These are phyloP conservation scores for Morone chrysops DNA, from an alignment of 2,113 vertebrate genomes.

Conservation along the genomic window DNA sequence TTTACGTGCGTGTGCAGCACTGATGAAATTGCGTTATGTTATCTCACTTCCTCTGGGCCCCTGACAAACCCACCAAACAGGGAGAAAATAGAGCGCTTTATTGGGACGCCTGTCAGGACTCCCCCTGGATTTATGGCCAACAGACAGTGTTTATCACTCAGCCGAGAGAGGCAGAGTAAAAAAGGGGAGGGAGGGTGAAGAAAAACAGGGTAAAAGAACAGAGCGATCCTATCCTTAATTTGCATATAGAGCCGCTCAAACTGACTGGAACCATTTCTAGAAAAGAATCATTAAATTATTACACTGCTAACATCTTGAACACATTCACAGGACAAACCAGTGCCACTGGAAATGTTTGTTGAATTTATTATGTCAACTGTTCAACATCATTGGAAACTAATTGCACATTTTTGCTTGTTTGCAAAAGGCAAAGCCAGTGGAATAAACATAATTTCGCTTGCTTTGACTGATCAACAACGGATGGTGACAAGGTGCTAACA, in stretches of 20 bases:
- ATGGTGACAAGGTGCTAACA: conserved; percentile 49
- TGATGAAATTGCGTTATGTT: conserved; percentile 72
- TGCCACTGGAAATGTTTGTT: conserved; percentile 58
- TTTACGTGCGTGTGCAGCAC: conserved; percentile 26
- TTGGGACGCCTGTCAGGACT: conserved; percentile 80
- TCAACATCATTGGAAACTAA: conserved; percentile 45
- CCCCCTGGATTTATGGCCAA: conserved; percentile 78
- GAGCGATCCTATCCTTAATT: conserved; percentile 48
- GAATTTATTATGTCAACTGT: conserved; percentile 51
- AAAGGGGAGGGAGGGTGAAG: background rate
- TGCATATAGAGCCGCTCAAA: conserved; percentile 52
- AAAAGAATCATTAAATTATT: conserved; percentile 47
- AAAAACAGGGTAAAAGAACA: conserved; percentile 30
- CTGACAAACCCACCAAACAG: conserved; percentile 74
- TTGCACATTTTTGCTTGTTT: conserved; percentile 47
- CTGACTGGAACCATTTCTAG: conserved; percentile 41
- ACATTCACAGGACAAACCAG: conserved; percentile 47
- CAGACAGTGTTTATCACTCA: conserved; percentile 83
- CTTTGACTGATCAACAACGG: conserved; percentile 43
- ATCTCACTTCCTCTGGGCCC: conserved; percentile 82
- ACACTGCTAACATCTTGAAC: conserved; percentile 60
- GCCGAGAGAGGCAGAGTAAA: conserved; percentile 60
- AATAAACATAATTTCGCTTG: conserved; percentile 37
- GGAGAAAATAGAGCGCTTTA: conserved; percentile 83
- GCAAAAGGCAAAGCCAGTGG: conserved; percentile 37